Evolutionary conservation across 1,140 invertebrate genomes (phyloP).

Genomic region (Chrysomallon squamiferum): DNA sequence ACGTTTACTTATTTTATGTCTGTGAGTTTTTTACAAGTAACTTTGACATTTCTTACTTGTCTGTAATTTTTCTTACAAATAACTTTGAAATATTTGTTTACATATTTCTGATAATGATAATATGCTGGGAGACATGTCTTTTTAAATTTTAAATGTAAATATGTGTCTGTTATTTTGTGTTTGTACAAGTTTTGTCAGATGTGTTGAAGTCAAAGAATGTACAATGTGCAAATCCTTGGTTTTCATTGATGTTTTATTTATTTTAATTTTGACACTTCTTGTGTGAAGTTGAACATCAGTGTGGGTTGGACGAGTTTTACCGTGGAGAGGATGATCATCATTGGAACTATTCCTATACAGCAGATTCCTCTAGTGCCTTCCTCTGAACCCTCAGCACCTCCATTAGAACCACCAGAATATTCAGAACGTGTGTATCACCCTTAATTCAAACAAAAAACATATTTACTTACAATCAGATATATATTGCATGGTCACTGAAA

Average conservation of each 20-base stretch:
- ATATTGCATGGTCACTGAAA: neutral
- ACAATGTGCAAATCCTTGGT: too few relatives aligned
- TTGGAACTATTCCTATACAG: constrained; percentile 32
- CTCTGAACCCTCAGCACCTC: constrained; percentile 24
- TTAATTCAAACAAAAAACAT: neutral
- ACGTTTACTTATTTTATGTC: neutral
- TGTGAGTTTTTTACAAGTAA: neutral
- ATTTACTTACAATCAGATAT: neutral
- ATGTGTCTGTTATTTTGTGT: too few relatives aligned
- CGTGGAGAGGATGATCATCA: constrained; percentile 25
- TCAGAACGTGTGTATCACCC: constrained; percentile 20
- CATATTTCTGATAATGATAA: too few relatives aligned
- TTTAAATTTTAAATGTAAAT: too few relatives aligned
- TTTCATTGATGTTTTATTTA: too few relatives aligned
- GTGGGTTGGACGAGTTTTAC: constrained; percentile 22
- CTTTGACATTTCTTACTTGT: neutral
- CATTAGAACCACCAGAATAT: constrained; percentile 21
- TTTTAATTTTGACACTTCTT: too few relatives aligned
- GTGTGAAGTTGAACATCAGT: too few relatives aligned
- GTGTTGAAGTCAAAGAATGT: too few relatives aligned
- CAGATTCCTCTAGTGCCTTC: neutral
- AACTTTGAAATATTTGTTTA: neutral
- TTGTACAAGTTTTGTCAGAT: too few relatives aligned
- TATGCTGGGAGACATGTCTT: too few relatives aligned
- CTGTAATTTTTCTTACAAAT: neutral